Conservation (phyloP, 2,113 vertebrate species). For the Neofelis nebulosa region DNA sequence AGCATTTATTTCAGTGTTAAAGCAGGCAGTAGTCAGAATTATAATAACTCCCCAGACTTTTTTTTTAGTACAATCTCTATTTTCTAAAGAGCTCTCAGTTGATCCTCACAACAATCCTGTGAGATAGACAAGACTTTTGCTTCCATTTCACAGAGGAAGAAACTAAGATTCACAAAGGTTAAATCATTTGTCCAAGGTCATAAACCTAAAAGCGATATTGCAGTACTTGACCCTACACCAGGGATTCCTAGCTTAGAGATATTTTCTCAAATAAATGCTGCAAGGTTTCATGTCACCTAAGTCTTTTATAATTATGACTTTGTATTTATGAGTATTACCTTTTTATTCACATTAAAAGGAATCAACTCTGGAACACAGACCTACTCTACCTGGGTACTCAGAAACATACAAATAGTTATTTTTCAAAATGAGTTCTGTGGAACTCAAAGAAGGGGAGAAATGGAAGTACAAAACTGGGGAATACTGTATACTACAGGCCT, state of each 20-base stretch:
- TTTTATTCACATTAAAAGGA: not conserved
- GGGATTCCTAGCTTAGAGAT: not conserved
- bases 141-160: slow-evolving; percentile 28
- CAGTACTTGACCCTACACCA: not conserved
- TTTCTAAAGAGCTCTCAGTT: slow-evolving; percentile 16
- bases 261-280: not conserved
- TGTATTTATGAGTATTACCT: not conserved
- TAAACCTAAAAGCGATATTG: not conserved
- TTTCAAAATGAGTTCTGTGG: slow-evolving; percentile 14
- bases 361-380: not conserved
- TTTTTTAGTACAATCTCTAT: not conserved
- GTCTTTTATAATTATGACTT: not conserved
- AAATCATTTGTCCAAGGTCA: not conserved
- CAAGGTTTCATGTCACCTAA: not conserved
- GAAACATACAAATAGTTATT: not conserved
- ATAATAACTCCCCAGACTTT: not conserved
- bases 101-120: not conserved
- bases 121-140: not conserved
- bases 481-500: not conserved
- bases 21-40: not conserved
- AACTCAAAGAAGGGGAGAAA: slow-evolving; percentile 4
- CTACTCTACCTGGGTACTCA: not conserved
- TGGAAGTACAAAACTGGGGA: not conserved
- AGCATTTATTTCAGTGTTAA: not conserved
- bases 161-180: not conserved